phyloP scores from a whole-genome alignment of 1,140 invertebrate genomes.

The Gonatopus flavifemur region DNA sequence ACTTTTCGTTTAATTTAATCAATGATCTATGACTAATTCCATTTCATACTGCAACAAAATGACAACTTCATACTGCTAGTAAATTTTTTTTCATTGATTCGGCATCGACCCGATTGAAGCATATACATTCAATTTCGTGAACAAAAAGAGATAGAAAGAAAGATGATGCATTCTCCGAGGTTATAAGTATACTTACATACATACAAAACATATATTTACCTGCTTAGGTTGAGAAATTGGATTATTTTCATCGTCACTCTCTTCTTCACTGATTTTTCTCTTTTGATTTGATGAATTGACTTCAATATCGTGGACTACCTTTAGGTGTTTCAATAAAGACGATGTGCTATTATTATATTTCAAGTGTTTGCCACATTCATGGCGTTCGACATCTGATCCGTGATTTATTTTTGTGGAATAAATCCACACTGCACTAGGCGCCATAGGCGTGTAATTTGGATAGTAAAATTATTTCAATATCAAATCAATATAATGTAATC shows the following conservation, averaged over 20 bases:
- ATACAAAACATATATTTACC: neutral
- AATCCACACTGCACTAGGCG: constrained; percentile 6
- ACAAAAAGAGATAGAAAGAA: no score
- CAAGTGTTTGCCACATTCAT: neutral
- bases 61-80: no score
- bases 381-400: neutral
- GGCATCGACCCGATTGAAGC: no score
- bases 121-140: no score
- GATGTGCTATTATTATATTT: constrained; percentile 3
- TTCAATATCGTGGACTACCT: neutral
- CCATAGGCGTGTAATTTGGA: neutral
- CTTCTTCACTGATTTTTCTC: neutral
- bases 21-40: no score
- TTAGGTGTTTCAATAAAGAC: neutral
- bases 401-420: neutral
- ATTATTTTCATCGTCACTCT: neutral
- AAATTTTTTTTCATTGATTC: no score
- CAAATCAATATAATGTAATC: neutral
- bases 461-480: neutral
- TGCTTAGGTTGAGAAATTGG: neutral
- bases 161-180: neutral
- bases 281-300: no score
- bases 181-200: neutral
- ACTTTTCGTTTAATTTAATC: no score
- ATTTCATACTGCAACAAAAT: no score